These are phyloP conservation scores for Napeogenes sylphis DNA, from an alignment of 2,888 invertebrate genomes.

Conservation along the genomic window DNA sequence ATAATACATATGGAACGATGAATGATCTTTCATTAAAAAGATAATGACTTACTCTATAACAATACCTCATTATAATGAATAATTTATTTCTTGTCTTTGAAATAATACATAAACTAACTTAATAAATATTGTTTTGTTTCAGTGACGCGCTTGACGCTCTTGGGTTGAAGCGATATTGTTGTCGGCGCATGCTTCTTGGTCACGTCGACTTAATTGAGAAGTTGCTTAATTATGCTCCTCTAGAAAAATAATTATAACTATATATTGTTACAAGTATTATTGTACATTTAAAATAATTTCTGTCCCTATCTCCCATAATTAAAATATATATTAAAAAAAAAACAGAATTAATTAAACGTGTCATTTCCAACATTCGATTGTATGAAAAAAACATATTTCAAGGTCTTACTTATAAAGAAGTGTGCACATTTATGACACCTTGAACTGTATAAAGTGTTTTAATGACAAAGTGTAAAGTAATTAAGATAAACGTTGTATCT, in stretches of 20 bases:
- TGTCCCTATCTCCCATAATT: no score
- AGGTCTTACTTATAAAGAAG: constrained; percentile 1
- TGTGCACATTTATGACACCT: no score
- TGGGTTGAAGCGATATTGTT: constrained; percentile 97
- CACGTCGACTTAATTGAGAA: constrained; percentile 99
- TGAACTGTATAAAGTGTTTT: constrained; percentile 10
- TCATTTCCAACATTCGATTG: no score
- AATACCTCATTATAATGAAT: no score
- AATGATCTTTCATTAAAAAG: no score
- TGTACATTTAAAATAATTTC: constrained; percentile 5
- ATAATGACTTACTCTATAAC: no score
- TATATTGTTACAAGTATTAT: constrained; percentile 3
- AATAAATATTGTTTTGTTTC: constrained; percentile 49
- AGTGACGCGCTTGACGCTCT: constrained; percentile 98
- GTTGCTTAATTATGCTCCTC: constrained; percentile 97
- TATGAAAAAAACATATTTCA: no score
- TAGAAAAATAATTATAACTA: constrained; percentile 86
- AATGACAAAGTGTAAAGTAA: constrained; percentile 14
- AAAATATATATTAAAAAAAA: no score
- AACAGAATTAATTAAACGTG: no score
- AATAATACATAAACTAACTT: background rate
- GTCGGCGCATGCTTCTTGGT: constrained; percentile 97
- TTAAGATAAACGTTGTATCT: constrained; percentile 22
- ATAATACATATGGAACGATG: background rate
- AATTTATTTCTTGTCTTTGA: background rate